A percentile compares a stretch with the other conserved stretches of the same genome.
Conservation (phyloP, 2,797 vertebrate genomes). For the Sternotherus odoratus region DNA sequence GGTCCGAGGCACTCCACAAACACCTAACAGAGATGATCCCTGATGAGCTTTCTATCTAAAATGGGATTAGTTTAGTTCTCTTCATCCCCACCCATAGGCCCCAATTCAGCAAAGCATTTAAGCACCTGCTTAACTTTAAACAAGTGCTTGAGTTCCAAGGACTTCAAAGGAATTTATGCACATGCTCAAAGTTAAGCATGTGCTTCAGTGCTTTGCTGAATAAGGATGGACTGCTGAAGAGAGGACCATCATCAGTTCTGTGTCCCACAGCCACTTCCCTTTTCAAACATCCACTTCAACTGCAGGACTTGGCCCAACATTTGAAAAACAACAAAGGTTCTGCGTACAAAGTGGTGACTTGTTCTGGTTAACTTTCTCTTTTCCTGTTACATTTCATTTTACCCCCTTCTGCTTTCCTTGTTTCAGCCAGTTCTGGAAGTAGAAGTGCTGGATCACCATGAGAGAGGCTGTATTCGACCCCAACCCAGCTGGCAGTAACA, state of each 20-base stretch:
- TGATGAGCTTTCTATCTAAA: background rate
- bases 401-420: background rate
- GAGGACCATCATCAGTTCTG: background rate
- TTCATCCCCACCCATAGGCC: background rate
- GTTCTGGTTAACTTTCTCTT: background rate
- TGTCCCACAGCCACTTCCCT: background rate
- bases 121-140: background rate
- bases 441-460: background rate
- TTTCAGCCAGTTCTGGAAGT: background rate
- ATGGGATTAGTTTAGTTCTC: background rate
- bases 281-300: background rate
- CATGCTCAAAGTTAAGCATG: background rate
- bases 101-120: background rate
- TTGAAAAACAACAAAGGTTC: background rate
- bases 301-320: background rate
- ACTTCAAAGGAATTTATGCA: constrained; percentile 5
- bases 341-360: background rate
- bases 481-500: accelerated
- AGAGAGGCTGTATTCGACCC: background rate
- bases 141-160: background rate
- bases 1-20: background rate
- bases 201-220: background rate
- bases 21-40: background rate
- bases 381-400: background rate
- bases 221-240: background rate